These are phyloP conservation scores for Spinus pinus DNA, from an alignment of 2,797 vertebrate genomes.

Conservation along the genomic window DNA sequence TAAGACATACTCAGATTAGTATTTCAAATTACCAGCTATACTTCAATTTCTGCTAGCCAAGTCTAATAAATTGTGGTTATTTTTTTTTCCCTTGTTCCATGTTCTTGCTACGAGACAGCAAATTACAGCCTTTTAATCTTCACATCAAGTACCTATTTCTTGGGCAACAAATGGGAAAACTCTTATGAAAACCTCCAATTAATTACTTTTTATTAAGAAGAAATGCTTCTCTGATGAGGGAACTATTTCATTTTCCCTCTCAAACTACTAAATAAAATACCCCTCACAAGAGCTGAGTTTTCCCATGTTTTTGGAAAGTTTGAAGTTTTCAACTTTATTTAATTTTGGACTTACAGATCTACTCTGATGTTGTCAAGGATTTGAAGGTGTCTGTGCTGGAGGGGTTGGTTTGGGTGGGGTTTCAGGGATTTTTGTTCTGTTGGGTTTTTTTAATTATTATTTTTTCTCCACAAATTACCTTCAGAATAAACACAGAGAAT, in stretches of 20 bases:
- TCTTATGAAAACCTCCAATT: neutral
- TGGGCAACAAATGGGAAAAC: neutral
- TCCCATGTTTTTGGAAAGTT: neutral
- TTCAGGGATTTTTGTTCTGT: neutral
- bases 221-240: neutral
- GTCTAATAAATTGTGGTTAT: neutral
- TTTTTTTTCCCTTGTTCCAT: neutral
- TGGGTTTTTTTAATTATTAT: rapidly evolving
- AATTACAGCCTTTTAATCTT: neutral
- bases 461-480: neutral
- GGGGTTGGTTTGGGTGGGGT: neutral
- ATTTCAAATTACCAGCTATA: neutral
- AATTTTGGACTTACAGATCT: neutral
- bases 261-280: neutral
- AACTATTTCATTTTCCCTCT: neutral
- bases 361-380: neutral
- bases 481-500: neutral
- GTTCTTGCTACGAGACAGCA: neutral
- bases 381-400: neutral
- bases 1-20: neutral
- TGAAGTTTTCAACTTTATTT: neutral
- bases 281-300: neutral
- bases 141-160: neutral
- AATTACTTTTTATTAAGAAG: neutral
- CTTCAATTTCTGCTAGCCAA: neutral